Base-by-base conservation (phyloP, 2,888 invertebrate species). In the Drosophila falleni region DNA sequence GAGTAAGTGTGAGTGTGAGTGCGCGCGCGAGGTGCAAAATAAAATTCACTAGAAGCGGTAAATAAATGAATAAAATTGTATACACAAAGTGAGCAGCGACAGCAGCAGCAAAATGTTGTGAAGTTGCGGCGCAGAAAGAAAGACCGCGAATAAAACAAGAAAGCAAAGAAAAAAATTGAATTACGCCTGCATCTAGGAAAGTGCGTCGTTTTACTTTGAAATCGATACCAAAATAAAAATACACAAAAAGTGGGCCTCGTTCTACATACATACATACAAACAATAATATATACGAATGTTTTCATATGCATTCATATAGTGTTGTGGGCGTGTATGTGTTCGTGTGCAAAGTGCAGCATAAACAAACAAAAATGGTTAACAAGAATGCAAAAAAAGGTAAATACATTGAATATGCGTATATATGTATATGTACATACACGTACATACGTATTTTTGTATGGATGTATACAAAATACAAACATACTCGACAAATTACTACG, bases 201-300 rank as follows among this genome's bases (percentile, higher is more conserved):
- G 81, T 87, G 87, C 87, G 89, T 89, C 77, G 87, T 87, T 89
- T 78, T 76, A 81, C 89, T 87, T 87, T 89, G 82, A 82, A 89
- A 86, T 89, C 86, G 88, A 86, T 86, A 86, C 85, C 80, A 85
- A 87, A 89, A 89, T 85, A 87, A 76, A 66, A 80, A 75, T 74
- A 78, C 68, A 76, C 69, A 62, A 74, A 63, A 84, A 86, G 81
- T 81, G 75, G 66, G 80, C 75, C 80, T 74, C 63, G 63, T 61
- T 74, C 66, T 51, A 59, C 69, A 68, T 62, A 62, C 61, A 68
- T 47, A 54, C 44, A 51, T 69, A 63, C 29, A 63, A 56, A 53
- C 60, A 33, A 33, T 60, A 59, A 39, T 37, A 62, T n/a, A 31
- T 63, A 49, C 49, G 15, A 23, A 44, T 64, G 67, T 39, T 59